These are phyloP conservation scores for Plagiodera versicolora DNA, from an alignment of 2,888 invertebrate genomes.

Conservation along the genomic window DNA sequence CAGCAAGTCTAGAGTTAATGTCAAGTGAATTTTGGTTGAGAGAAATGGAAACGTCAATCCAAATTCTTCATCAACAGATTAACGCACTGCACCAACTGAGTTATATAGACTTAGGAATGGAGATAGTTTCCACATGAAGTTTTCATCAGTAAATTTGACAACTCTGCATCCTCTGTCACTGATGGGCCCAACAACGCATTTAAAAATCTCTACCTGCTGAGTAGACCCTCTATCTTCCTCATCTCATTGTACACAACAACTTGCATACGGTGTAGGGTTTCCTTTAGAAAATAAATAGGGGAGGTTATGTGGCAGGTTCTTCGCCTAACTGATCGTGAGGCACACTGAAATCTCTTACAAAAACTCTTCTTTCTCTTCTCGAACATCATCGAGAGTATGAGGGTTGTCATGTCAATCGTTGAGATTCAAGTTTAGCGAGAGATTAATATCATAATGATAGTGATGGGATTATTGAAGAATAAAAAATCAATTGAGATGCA, in stretches of 20 bases:
- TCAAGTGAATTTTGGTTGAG: no score
- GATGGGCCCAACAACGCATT: background rate
- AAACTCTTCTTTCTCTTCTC: background rate
- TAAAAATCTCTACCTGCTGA: background rate
- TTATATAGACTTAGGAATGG: no score
- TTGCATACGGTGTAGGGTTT: slow-evolving; percentile 18
- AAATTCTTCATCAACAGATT: no score
- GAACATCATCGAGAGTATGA: background rate
- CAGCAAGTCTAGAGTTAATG: no score
- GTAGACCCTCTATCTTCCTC: background rate
- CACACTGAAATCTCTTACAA: background rate
- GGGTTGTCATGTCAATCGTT: background rate
- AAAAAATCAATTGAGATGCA: no score
- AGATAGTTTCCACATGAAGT: no score
- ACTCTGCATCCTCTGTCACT: background rate
- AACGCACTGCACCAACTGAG: no score
- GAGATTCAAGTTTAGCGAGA: background rate
- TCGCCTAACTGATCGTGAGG: slow-evolving; percentile 9
- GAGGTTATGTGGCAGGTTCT: slow-evolving; percentile 20
- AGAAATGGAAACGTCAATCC: no score
- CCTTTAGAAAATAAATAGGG: slow-evolving; percentile 24
- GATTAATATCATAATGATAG: no score
- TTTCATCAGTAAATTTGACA: background rate
- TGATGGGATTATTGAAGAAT: no score
- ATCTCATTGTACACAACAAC: background rate